Conservation (phyloP, 2,888 invertebrate genomes). For the Lysandra coridon region DNA sequence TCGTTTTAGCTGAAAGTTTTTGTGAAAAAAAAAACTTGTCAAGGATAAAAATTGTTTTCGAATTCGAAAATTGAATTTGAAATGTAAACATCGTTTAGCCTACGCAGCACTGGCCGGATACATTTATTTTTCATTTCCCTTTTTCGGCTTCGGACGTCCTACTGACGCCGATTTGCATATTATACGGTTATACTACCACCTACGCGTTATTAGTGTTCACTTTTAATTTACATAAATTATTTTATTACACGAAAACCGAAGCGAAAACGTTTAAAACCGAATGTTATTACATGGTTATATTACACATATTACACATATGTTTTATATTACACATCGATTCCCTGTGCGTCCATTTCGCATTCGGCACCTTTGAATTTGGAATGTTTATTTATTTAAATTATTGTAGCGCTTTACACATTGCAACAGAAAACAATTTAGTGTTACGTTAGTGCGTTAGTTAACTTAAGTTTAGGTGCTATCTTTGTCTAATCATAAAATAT, state of each 20-base stretch:
- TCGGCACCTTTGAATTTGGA: neutral
- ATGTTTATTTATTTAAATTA: neutral
- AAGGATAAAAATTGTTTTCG: neutral
- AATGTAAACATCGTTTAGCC: conserved; percentile 39
- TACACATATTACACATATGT: conserved; percentile 40
- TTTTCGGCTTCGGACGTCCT: conserved; percentile 73
- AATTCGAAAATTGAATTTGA: neutral
- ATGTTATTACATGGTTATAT: conserved; percentile 34
- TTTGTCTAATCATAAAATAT: neutral
- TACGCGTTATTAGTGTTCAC: conserved; percentile 24
- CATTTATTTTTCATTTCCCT: conserved; percentile 73
- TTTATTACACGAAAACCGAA: conserved; percentile 18
- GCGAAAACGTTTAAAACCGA: conserved; percentile 23
- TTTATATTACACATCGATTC: conserved; percentile 43
- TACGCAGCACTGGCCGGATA: conserved; percentile 68
- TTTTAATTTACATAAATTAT: conserved; percentile 29
- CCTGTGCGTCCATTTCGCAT: neutral
- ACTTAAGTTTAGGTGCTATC: neutral
- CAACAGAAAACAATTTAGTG: neutral
- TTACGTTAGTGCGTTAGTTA: neutral
- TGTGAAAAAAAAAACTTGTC: neutral
- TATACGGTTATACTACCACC: conserved; percentile 44
- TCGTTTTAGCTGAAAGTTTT: neutral
- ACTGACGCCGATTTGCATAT: conserved; percentile 70
- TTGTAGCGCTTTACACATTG: neutral